Base-by-base conservation (phyloP, 2,888 invertebrate species). In the Dicranocentrus wangi region DNA sequence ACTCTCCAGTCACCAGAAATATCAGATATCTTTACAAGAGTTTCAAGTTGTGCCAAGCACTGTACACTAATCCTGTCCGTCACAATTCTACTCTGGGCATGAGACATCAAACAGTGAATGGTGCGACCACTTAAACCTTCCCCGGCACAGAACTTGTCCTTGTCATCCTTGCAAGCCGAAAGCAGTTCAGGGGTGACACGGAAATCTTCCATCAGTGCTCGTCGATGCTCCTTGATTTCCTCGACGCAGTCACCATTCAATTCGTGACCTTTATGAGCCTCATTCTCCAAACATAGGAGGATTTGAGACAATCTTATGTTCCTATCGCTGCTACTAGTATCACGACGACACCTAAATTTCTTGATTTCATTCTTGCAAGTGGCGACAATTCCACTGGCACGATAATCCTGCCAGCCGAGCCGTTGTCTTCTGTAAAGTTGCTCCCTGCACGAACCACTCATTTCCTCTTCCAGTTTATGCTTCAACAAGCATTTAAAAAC, bases 1-100 rank as follows among this genome's bases (percentile, higher is more conserved):
- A 98, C 95, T 86, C 95, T 92, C 95, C 97, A 97, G 89, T 98
- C 96, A 89, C 96, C 95, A 0, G 95, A 98, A n/a, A 93, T 94
- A 89, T 99, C 97, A 3, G 95, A 93, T 87, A 95, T 93, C 89
- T 94, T 94, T 1, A 98, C 90, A 55, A 98, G 89, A 43, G 91
- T 90, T 89, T 96, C 95, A 81, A 98, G 89, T 58, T 95, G 94
- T 88, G 93, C 91, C 88, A 93, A 92, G 87, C 96, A 97, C 66
- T 90, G 90, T 19, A 91, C 88, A 42, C 93, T 92, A 28, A 96
- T 92, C 84, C 93, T 90, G 8, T 92, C 92, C 87, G 91, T 92
- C 87, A 91, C 90, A 87, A 91, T 91, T 85, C 92, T 91, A 0
- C 91, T 91, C 86, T 94, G 92, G 0, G 95, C 94, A 89, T 95